A percentile compares a stretch with the other conserved stretches of the same genome.
These are phyloP conservation scores for Kryptopterus vitreolus DNA, from an alignment of 2,797 vertebrate genomes.

Conservation along the genomic window DNA sequence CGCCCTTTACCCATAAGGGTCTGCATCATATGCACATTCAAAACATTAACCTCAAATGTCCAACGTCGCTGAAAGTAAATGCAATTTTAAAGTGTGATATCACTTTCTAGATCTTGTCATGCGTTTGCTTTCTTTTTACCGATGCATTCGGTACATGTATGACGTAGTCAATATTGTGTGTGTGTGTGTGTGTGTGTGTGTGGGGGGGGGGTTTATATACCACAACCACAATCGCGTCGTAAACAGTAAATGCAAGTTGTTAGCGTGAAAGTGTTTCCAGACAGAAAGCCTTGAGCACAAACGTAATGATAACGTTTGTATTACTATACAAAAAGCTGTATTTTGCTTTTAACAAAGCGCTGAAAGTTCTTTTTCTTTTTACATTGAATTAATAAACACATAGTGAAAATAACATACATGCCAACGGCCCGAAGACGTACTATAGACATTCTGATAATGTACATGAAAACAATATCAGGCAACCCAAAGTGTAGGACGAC, in stretches of 20 bases:
- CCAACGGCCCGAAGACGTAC: neutral
- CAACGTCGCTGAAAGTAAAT: neutral
- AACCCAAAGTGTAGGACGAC: neutral
- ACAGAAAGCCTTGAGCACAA: neutral
- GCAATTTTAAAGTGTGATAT: neutral
- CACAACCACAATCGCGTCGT: neutral
- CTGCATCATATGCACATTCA: neutral
- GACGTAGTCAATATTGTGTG: neutral
- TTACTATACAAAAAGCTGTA: neutral
- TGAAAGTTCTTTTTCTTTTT: no score
- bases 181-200: no score
- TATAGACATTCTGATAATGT: neutral
- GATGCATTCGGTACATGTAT: neutral
- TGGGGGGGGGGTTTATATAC: no score
- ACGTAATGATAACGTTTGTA: no score
- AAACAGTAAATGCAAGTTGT: neutral
- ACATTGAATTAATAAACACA: no score
- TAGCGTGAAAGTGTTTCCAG: no score
- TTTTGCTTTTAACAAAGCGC: neutral
- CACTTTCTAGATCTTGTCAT: no score
- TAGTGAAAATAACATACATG: neutral
- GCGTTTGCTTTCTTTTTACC: no score
- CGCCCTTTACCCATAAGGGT: neutral
- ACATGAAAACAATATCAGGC: neutral
- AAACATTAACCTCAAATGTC: neutral